These are phyloP conservation scores for Falco novaeseelandiae DNA, from an alignment of 2,797 vertebrate genomes.

Conservation along the genomic window DNA sequence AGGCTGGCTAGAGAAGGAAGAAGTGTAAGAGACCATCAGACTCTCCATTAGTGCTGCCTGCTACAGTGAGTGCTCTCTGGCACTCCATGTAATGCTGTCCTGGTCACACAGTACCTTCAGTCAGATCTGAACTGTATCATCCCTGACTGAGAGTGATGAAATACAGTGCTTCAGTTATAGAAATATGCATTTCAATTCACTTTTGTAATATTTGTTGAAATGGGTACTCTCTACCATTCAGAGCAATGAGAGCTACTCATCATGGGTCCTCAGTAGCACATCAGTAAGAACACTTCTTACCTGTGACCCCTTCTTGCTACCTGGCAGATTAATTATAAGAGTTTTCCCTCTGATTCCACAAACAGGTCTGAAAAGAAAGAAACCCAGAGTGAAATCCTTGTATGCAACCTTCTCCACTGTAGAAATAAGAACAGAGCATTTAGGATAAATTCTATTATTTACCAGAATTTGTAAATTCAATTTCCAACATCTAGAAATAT, in stretches of 20 bases:
- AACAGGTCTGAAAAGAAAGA: slow-evolving; percentile 87
- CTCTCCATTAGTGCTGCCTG: background rate
- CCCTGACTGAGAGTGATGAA: background rate
- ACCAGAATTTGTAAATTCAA: background rate
- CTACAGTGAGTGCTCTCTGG: background rate
- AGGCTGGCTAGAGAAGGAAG: background rate
- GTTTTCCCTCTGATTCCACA: slow-evolving; percentile 98
- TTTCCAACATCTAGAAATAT: background rate
- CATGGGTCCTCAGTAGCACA: background rate
- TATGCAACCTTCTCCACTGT: background rate
- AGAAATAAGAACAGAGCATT: slow-evolving; percentile 4
- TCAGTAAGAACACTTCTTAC: slow-evolving; percentile 77
- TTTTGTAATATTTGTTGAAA: background rate
- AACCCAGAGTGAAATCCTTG: slow-evolving; percentile 46
- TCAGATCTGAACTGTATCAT: rapidly evolving
- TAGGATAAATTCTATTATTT: background rate
- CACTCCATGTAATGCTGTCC: background rate
- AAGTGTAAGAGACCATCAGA: background rate
- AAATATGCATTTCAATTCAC: background rate
- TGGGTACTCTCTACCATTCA: background rate
- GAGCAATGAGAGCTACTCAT: background rate
- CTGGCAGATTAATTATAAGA: slow-evolving; percentile 97
- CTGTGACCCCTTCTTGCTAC: slow-evolving; percentile 99
- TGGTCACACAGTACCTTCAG: background rate
- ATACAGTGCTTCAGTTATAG: background rate